These are phyloP conservation scores for Siniperca chuatsi DNA, from an alignment of 2,113 vertebrate genomes.

Conservation along the genomic window DNA sequence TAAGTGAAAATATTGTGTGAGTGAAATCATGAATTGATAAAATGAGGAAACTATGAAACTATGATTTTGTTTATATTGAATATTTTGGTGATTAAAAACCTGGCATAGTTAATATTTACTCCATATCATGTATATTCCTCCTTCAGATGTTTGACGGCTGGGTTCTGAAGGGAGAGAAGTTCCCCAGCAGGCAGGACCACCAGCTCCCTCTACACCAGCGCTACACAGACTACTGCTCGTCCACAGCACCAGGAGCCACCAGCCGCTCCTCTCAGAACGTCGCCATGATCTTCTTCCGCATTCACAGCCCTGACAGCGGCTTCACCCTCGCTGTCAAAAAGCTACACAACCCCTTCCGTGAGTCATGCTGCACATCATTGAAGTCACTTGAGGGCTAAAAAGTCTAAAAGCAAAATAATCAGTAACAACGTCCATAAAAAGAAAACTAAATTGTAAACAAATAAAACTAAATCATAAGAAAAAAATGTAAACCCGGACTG, in stretches of 20 bases:
- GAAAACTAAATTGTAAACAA: not conserved
- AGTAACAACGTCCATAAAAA: not conserved
- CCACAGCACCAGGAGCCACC: constrained; percentile 72
- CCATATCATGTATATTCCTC: not conserved
- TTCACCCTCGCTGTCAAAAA: constrained; percentile 92
- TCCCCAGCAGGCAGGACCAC: constrained; percentile 93
- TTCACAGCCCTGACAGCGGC: constrained; percentile 88
- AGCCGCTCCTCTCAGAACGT: constrained; percentile 93
- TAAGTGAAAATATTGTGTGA: not conserved
- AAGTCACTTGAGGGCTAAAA: not conserved
- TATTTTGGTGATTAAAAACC: not conserved
- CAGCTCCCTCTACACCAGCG: constrained; percentile 88
- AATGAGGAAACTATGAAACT: too few relatives aligned
- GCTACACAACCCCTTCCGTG: constrained; percentile 91
- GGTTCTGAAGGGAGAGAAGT: constrained; percentile 96
- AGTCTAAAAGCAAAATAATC: not conserved
- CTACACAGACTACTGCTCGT: constrained; percentile 91
- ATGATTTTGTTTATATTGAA: not conserved
- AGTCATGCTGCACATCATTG: constrained; percentile 74
- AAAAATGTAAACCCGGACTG: not conserved
- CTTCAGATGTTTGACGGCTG: constrained; percentile 95
- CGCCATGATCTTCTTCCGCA: constrained; percentile 95
- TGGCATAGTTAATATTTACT: not conserved
- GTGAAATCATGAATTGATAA: not conserved
- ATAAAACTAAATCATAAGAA: not conserved